Evolutionary conservation across 2,113 vertebrate species (phyloP).

Genomic region (Halichoeres trimaculatus): DNA sequence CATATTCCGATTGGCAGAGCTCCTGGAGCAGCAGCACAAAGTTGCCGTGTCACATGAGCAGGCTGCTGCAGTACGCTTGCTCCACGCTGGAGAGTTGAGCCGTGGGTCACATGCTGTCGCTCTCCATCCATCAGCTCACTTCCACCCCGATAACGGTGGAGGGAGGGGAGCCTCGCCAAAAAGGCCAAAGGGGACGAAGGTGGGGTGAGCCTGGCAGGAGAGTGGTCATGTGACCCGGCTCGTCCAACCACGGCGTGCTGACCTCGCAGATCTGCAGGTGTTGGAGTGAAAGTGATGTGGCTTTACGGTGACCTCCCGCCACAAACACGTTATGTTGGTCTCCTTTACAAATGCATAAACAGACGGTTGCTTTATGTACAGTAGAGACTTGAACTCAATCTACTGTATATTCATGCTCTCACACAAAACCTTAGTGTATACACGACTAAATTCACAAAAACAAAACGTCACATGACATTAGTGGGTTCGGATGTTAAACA

Average conservation of each 20-base stretch:
- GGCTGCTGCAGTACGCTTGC: conserved; percentile 1
- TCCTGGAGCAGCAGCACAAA: conserved; percentile 7
- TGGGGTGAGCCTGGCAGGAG: conserved; percentile 46
- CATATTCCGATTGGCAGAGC: background rate
- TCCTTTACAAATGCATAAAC: background rate
- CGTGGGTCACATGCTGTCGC: conserved; percentile 86
- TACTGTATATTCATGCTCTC: background rate
- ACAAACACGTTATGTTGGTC: conserved; percentile 67
- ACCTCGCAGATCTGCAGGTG: conserved; percentile 85
- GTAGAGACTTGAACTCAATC: background rate
- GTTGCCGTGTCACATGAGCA: conserved; percentile 48
- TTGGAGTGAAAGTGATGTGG: conserved; percentile 89
- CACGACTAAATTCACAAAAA: background rate
- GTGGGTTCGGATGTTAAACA: background rate
- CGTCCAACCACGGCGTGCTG: conserved; percentile 72
- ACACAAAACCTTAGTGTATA: background rate
- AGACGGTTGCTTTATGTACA: background rate
- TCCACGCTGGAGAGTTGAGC: conserved; percentile 77
- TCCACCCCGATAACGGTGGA: conserved; percentile 67
- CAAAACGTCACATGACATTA: background rate
- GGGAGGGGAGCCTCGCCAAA: conserved; percentile 24
- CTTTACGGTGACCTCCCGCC: conserved; percentile 80
- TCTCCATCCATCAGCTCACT: conserved; percentile 81
- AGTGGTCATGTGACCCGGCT: conserved; percentile 79
- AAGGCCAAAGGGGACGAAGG: conserved; percentile 7